Percentiles rank a stretch among this genome's conserved stretches.
phyloP scores from a whole-genome alignment of 2,888 invertebrate species.

The Cataglyphis cursor region DNA sequence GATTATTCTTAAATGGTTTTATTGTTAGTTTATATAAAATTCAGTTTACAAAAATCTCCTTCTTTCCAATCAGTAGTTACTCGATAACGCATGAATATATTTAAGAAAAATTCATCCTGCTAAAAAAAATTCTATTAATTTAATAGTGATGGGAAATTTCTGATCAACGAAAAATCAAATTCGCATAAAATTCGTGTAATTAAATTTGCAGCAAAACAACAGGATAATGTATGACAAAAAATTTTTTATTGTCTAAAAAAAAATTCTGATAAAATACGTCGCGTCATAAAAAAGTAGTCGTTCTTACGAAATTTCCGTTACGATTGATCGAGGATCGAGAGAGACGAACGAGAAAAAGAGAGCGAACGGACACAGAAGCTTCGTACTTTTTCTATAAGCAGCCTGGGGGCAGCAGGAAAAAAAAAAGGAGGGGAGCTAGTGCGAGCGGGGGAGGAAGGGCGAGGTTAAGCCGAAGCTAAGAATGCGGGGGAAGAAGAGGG shows the following conservation, averaged over 20 bases:
- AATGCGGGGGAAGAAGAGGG: slow-evolving; percentile 84
- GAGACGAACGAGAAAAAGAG: slow-evolving; percentile 39
- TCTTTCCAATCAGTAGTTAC: background rate
- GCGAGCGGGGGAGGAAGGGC: slow-evolving; percentile 62
- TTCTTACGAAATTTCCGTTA: slow-evolving; percentile 39
- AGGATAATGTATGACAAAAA: background rate
- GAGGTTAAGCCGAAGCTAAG: slow-evolving; percentile 77
- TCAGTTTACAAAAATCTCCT: background rate
- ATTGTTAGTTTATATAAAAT: background rate
- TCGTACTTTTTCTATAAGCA: slow-evolving; percentile 56
- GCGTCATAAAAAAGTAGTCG: background rate
- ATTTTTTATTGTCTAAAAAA: background rate
- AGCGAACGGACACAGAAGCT: slow-evolving; percentile 55
- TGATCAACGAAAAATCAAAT: background rate
- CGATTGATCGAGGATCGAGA: slow-evolving; percentile 40
- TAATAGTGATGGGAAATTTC: background rate
- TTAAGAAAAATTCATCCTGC: background rate
- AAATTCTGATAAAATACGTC: background rate
- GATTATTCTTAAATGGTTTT: background rate
- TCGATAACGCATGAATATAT: background rate
- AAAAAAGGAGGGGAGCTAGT: slow-evolving; percentile 15
- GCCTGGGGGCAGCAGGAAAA: slow-evolving; percentile 35
- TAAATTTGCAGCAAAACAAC: background rate
- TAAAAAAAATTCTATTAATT: background rate
- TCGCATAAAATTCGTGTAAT: background rate